phyloP scores from a whole-genome alignment of 2,797 vertebrate genomes.

The Dromococcyx pavoninus region DNA sequence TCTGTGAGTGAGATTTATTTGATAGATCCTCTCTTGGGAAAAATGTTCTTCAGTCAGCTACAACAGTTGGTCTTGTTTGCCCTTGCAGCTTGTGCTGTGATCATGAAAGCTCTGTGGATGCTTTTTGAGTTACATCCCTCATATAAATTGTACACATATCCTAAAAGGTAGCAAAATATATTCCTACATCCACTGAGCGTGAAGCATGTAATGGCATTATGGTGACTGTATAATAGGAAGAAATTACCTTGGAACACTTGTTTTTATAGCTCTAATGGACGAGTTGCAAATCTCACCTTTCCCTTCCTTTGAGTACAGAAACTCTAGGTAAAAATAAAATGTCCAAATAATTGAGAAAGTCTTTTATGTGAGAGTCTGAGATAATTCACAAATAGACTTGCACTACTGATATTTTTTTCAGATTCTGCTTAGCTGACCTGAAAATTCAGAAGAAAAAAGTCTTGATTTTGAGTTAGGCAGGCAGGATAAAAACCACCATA shows the following conservation, averaged over 20 bases:
- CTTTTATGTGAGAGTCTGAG: not conserved
- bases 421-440: not conserved
- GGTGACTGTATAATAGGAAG: not conserved
- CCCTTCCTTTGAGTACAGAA: not conserved
- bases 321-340: not conserved
- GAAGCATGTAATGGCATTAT: not conserved
- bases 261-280: not conserved
- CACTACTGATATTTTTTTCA: not conserved
- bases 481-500: not conserved
- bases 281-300: not conserved
- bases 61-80: not conserved
- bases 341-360: not conserved
- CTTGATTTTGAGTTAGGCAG: not conserved
- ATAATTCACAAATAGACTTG: not conserved
- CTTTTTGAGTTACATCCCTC: not conserved
- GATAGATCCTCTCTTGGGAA: not conserved
- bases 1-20: not conserved
- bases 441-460: not conserved
- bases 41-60: not conserved
- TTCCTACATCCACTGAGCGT: not conserved
- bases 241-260: not conserved
- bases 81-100: not conserved
- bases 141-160: not conserved
- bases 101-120: not conserved
- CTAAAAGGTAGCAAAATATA: not conserved